Conservation (phyloP, 1,140 invertebrate species). For the Leptonema lineaticorne region DNA sequence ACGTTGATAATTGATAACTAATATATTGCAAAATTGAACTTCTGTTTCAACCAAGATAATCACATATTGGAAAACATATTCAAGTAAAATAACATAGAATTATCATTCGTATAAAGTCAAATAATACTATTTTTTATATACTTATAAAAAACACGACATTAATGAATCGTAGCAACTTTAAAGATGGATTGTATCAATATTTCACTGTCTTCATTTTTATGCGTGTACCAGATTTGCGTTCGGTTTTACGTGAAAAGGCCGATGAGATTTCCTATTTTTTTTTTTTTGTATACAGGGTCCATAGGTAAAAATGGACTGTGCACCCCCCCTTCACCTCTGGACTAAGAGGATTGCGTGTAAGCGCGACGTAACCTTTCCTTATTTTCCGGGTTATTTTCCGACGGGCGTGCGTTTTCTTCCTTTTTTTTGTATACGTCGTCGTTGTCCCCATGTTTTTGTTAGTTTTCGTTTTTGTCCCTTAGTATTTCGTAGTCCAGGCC, state of each 20-base stretch:
- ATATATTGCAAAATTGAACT: too few relatives aligned
- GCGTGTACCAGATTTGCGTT: conserved; percentile 28
- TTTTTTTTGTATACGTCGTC: neutral
- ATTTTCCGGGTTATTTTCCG: neutral
- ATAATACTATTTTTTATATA: too few relatives aligned
- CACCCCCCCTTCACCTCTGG: too few relatives aligned
- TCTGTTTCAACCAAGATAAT: too few relatives aligned
- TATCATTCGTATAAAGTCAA: too few relatives aligned
- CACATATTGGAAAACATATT: too few relatives aligned
- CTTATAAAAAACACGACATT: conserved; percentile 12
- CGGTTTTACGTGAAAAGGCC: conserved; percentile 8
- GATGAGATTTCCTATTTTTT: neutral
- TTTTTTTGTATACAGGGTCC: neutral
- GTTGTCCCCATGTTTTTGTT: neutral
- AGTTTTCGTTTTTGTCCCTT: neutral
- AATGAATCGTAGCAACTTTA: conserved; percentile 23
- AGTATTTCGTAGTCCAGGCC: neutral
- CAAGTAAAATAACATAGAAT: too few relatives aligned
- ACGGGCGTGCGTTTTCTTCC: too few relatives aligned
- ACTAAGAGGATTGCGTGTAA: neutral
- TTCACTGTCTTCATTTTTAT: conserved; percentile 33
- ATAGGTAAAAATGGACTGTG: conserved; percentile 17
- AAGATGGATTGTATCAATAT: conserved; percentile 26
- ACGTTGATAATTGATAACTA: too few relatives aligned
- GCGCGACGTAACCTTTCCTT: neutral